A percentile compares a stretch with the other conserved stretches of the same genome.
These are phyloP conservation scores for Pocillopora damicornis DNA, from an alignment of 64 coral and sea anemone species.

Conservation along the genomic window DNA sequence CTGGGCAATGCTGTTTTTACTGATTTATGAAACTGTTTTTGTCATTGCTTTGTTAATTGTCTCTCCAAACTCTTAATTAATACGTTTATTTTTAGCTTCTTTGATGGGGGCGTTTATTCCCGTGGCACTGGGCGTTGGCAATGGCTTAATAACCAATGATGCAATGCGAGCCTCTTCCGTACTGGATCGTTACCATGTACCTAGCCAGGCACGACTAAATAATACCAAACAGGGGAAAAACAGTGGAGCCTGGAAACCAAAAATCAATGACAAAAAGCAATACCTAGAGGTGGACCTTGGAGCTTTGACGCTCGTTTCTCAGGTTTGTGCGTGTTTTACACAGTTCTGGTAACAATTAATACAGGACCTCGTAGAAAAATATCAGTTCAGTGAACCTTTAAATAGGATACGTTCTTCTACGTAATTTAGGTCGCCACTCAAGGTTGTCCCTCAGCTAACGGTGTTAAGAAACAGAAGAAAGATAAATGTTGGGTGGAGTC, in stretches of 20 bases:
- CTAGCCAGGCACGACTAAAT: constrained; percentile 65
- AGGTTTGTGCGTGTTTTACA: constrained; percentile 33
- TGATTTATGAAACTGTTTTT: neutral
- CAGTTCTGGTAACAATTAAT: neutral
- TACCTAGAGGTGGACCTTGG: constrained; percentile 76
- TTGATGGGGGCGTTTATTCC: constrained; percentile 60
- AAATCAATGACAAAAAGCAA: constrained; percentile 70
- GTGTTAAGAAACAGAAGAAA: constrained; percentile 18
- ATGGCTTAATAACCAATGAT: constrained; percentile 46
- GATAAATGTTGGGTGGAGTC: constrained; percentile 56
- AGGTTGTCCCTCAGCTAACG: neutral
- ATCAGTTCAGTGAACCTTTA: too few species aligned
- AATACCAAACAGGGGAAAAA: constrained; percentile 54
- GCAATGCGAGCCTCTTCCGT: constrained; percentile 67
- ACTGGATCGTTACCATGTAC: constrained; percentile 68
- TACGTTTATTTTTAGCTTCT: constrained; percentile 42
- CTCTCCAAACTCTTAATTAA: neutral
- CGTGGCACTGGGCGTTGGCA: constrained; percentile 62
- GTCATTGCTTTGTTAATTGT: neutral
- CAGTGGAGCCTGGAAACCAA: constrained; percentile 73
- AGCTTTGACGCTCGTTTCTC: constrained; percentile 37
- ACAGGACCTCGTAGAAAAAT: neutral
- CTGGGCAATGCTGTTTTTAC: too few species aligned
- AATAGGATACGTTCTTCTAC: neutral
- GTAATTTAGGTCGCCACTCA: constrained; percentile 2